phyloP scores from a whole-genome alignment of 1,140 invertebrate genomes.

The Micrasema longulum region DNA sequence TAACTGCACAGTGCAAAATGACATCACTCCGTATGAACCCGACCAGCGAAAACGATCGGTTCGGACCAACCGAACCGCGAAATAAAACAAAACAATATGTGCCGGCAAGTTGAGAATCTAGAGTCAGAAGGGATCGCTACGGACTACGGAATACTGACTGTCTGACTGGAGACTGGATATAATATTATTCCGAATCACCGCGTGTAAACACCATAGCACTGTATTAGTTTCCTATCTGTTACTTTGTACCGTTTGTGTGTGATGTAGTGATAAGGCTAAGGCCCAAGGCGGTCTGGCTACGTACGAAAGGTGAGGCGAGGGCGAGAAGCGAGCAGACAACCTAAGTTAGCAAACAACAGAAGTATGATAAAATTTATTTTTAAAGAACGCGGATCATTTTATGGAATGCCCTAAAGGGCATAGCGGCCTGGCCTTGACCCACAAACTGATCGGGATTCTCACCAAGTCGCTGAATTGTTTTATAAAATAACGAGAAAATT shows the following conservation, averaged over 20 bases:
- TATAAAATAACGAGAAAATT: background rate
- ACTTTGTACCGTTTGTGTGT: constrained; percentile 17
- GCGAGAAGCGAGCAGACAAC: background rate
- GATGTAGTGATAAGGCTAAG: background rate
- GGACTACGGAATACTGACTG: background rate
- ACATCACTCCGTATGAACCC: constrained; percentile 52
- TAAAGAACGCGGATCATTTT: background rate
- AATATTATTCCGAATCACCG: background rate
- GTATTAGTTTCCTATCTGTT: constrained; percentile 31
- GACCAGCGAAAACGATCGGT: constrained; percentile 19
- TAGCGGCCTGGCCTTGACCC: constrained; percentile 26
- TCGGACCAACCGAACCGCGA: constrained; percentile 25
- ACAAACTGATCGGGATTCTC: background rate
- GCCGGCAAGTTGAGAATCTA: background rate
- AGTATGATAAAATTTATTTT: background rate
- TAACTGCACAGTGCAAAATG: constrained; percentile 48
- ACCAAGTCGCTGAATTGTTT: background rate
- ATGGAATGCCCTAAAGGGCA: background rate
- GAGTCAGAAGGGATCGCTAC: background rate
- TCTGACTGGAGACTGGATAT: background rate
- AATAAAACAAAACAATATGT: constrained; percentile 40
- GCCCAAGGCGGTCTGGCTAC: background rate
- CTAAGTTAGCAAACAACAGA: background rate
- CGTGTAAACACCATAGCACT: constrained; percentile 27
- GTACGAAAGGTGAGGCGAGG: background rate